Conservation (phyloP, 2,888 invertebrate genomes). For the Tupiocoris notatus region DNA sequence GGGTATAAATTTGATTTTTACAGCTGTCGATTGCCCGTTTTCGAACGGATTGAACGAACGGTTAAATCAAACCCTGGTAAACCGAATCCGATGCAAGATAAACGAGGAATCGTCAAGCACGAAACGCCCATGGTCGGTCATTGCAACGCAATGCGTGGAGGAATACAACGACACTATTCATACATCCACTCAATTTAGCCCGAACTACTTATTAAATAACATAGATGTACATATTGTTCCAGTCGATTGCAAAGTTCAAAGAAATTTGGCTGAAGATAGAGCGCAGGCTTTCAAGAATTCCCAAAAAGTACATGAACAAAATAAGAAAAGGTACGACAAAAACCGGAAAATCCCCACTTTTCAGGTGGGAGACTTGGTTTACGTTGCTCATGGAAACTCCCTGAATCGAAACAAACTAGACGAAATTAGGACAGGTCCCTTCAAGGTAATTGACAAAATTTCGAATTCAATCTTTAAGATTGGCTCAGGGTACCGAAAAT, state of each 20-base stretch:
- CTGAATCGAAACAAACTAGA: constrained; percentile 20
- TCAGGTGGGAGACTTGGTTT: constrained; percentile 20
- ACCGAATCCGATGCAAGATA: neutral
- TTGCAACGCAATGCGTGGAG: constrained; percentile 10
- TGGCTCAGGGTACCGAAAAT: neutral
- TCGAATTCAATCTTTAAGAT: constrained; percentile 11
- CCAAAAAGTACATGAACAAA: constrained; percentile 35
- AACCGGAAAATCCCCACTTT: neutral
- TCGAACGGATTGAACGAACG: too few species aligned
- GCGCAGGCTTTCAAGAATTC: constrained; percentile 37
- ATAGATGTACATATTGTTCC: neutral
- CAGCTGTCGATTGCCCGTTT: too few species aligned
- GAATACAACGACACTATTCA: constrained; percentile 21
- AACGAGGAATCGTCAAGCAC: neutral
- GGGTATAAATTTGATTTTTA: neutral
- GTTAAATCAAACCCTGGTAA: too few species aligned
- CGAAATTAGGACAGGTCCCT: too few species aligned
- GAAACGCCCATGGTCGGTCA: neutral
- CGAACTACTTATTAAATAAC: constrained; percentile 18
- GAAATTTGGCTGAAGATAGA: constrained; percentile 42
- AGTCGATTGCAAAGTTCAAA: neutral
- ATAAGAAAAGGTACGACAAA: constrained; percentile 27
- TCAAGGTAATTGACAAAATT: neutral
- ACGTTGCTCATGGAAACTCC: neutral
- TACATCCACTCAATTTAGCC: constrained; percentile 15